Conservation (phyloP, 2,797 vertebrate species). For the Ataeniobius toweri region DNA sequence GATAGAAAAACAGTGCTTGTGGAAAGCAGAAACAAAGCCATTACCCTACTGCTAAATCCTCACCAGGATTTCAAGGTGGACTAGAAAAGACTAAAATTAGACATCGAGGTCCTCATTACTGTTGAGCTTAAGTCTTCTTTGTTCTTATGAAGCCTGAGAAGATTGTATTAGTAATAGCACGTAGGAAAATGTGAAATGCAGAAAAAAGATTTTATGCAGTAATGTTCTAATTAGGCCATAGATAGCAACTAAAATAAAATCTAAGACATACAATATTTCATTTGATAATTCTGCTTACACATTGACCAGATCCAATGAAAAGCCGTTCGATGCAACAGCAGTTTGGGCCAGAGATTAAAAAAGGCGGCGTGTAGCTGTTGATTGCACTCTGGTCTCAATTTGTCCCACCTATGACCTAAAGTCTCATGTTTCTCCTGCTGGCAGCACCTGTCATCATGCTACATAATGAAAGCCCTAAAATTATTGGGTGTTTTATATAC, state of each 20-base stretch:
- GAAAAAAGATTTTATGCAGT: accelerated
- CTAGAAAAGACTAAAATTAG: slow-evolving; percentile 36
- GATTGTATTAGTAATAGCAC: slow-evolving; percentile 12
- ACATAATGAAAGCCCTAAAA: no score
- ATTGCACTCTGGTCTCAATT: no score
- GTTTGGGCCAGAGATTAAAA: no score
- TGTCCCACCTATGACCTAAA: no score
- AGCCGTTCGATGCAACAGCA: no score
- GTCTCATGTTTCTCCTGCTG: no score
- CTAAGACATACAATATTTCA: not conserved
- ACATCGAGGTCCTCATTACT: slow-evolving; percentile 18
- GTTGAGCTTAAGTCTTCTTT: slow-evolving; percentile 5
- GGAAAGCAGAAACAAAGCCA: slow-evolving; percentile 26
- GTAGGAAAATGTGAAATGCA: not conserved
- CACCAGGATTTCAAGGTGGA: slow-evolving; percentile 35
- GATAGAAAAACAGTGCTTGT: slow-evolving; percentile 17
- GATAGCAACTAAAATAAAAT: not conserved
- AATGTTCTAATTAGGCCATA: not conserved
- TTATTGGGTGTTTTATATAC: no score
- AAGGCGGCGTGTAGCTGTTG: no score
- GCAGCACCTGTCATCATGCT: no score
- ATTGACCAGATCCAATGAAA: not conserved
- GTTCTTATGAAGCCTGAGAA: slow-evolving; percentile 5
- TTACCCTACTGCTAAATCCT: slow-evolving; percentile 25
- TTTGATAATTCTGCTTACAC: not conserved